Evolutionary conservation across 2,888 invertebrate genomes (phyloP).

Genomic region (Mimas tiliae): DNA sequence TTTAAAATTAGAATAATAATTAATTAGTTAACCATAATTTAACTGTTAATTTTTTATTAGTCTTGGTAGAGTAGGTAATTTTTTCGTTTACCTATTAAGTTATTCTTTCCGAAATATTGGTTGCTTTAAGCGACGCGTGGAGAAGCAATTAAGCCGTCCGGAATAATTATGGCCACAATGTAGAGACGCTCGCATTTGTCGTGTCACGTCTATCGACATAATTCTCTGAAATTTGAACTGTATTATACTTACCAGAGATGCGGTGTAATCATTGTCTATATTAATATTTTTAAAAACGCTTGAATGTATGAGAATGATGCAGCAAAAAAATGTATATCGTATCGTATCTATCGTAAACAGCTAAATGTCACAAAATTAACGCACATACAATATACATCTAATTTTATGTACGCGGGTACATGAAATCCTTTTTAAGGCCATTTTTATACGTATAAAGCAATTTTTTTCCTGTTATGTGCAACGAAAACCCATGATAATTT

Average conservation of each 20-base stretch:
- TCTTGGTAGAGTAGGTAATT: not conserved
- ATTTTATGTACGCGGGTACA: too few species aligned
- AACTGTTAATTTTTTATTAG: too few species aligned
- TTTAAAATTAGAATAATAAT: too few species aligned
- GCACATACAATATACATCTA: too few species aligned
- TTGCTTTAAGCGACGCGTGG: not conserved
- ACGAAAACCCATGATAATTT: not conserved
- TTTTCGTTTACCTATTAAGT: not conserved
- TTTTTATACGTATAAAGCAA: not conserved
- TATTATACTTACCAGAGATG: too few species aligned
- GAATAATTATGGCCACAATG: not conserved
- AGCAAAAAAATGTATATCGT: too few species aligned
- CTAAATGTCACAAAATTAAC: not conserved
- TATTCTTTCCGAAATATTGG: not conserved
- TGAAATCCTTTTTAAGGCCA: not conserved
- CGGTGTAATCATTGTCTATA: not conserved
- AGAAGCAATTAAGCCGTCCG: conserved; percentile 6
- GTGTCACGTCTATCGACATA: too few species aligned
- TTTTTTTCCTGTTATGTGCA: not conserved
- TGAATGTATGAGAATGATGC: too few species aligned
- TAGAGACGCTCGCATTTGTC: not conserved
- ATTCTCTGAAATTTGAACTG: too few species aligned
- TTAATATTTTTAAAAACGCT: not conserved
- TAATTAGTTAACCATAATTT: too few species aligned
- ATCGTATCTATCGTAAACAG: not conserved